Evolutionary conservation across 2,113 vertebrate species (phyloP).

Genomic region (Alosa alosa): DNA sequence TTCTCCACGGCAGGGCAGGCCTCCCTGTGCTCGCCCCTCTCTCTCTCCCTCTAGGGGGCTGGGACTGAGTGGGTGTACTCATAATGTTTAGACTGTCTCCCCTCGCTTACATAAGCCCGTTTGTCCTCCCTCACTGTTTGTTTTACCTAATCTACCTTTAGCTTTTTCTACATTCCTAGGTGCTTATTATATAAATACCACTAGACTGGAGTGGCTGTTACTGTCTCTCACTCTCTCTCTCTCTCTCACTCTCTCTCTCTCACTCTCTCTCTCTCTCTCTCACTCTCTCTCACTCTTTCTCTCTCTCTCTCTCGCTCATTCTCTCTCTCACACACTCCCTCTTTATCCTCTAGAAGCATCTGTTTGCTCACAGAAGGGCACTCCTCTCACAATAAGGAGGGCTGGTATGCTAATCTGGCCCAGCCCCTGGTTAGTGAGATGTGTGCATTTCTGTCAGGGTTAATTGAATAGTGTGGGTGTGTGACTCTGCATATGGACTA

Average conservation of each 20-base stretch:
- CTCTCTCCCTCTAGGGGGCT: conserved; percentile 55
- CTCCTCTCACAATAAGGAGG: conserved; percentile 53
- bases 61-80: conserved; percentile 62
- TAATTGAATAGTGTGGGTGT: not conserved
- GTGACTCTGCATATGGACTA: not conserved
- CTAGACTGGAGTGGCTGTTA: conserved; percentile 54
- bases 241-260: not conserved
- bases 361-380: conserved; percentile 59
- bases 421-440: not conserved
- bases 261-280: conserved; percentile 8
- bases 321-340: not conserved
- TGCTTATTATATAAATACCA: conserved; percentile 67
- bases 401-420: not conserved
- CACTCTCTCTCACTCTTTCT: conserved; percentile 8
- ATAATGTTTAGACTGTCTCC: conserved; percentile 71
- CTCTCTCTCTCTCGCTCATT: not conserved
- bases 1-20: conserved; percentile 37
- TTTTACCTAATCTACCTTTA: conserved; percentile 65
- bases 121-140: conserved; percentile 48
- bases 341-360: conserved; percentile 23
- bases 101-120: conserved; percentile 65
- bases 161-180: conserved; percentile 54
- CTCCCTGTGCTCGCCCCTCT: conserved; percentile 26
- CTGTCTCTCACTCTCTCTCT: conserved; percentile 31
- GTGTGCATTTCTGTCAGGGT: not conserved